Percentiles rank a stretch among this genome's conserved stretches.
These are phyloP conservation scores for Pampusana beccarii DNA, from an alignment of 2,113 vertebrate species.

Conservation along the genomic window DNA sequence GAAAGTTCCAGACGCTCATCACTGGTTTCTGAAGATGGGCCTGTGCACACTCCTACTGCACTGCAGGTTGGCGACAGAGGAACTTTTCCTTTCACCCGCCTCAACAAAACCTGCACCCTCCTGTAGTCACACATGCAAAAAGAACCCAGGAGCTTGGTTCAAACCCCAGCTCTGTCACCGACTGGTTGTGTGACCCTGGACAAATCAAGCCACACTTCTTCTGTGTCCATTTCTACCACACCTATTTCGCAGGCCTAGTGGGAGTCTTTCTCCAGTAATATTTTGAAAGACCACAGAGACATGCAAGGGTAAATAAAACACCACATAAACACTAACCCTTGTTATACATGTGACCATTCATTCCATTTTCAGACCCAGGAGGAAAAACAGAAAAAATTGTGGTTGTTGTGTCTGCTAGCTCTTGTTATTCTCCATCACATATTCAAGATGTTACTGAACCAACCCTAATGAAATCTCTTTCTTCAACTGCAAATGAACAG, in stretches of 20 bases:
- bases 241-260: not conserved
- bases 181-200: no score
- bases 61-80: not conserved
- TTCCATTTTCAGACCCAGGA: not conserved
- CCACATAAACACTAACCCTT: not conserved
- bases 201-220: not conserved
- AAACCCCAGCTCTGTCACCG: no score
- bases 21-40: not conserved
- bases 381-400: not conserved
- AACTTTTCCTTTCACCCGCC: not conserved
- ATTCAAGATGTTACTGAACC: not conserved
- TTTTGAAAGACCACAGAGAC: not conserved
- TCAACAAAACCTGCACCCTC: not conserved
- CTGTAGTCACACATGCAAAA: not conserved
- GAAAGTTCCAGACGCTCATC: not conserved
- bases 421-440: not conserved
- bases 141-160: not conserved
- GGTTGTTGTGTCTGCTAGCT: not conserved
- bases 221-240: not conserved
- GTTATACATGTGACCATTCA: accelerated
- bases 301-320: not conserved
- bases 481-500: not conserved
- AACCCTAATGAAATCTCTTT: not conserved
- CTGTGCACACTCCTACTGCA: not conserved
- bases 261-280: not conserved